phyloP scores from a whole-genome alignment of 2,113 vertebrate genomes.

The Micromys minutus region DNA sequence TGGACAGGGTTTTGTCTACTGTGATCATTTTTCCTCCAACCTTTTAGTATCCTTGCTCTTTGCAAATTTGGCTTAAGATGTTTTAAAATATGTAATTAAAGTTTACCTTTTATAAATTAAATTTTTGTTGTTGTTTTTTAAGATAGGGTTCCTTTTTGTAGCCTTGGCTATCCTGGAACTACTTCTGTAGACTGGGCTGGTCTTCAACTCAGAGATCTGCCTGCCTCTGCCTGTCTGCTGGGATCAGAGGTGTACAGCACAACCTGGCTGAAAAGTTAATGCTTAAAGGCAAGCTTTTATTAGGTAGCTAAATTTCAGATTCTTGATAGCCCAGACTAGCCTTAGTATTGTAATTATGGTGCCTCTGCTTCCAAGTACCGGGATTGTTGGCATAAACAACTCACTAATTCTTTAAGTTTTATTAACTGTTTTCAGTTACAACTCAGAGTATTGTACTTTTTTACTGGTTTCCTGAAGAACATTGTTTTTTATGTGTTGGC shows the following conservation, averaged over 20 bases:
- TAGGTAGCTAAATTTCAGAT: not conserved
- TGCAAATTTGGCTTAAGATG: slow-evolving; percentile 1
- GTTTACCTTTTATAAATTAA: slow-evolving; percentile 1
- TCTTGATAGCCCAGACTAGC: not conserved
- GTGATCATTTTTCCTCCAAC: not conserved
- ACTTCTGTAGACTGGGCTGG: not conserved
- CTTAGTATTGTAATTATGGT: not conserved
- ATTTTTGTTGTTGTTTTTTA: not conserved
- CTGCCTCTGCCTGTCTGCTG: not conserved
- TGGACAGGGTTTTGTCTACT: slow-evolving; percentile 25
- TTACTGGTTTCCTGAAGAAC: slow-evolving; percentile 18
- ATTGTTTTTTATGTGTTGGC: not conserved
- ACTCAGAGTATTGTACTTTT: not conserved
- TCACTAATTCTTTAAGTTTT: not conserved
- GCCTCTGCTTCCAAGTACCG: not conserved
- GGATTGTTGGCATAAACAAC: not conserved
- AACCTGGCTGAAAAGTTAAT: not conserved
- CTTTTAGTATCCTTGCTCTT: slow-evolving; percentile 20
- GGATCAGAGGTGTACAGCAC: not conserved
- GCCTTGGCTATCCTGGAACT: not conserved
- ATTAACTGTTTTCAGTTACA: not conserved
- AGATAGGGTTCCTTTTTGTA: not conserved
- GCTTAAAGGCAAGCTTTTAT: not conserved
- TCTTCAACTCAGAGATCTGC: not conserved
- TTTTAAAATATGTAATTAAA: not conserved